These are phyloP conservation scores for Scolanthus callimorphus DNA, from an alignment of 92 coral and sea anemone genomes.

Conservation along the genomic window DNA sequence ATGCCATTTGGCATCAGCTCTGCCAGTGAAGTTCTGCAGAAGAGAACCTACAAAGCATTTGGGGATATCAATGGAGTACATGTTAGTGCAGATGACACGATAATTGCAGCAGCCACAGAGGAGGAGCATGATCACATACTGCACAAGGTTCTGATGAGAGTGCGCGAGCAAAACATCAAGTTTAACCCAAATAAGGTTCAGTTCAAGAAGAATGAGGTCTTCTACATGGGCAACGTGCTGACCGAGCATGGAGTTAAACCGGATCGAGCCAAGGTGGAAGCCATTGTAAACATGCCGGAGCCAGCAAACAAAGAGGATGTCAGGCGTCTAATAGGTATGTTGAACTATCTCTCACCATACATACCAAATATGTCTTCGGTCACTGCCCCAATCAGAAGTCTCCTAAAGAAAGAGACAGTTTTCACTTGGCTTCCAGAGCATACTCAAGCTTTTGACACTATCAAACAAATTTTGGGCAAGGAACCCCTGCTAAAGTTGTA, in stretches of 20 bases:
- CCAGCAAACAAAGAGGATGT: conserved; percentile 48
- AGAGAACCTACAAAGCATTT: conserved; percentile 4
- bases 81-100: conserved; percentile 38
- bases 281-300: conserved; percentile 39
- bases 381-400: conserved; percentile 42
- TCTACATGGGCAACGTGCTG: conserved; percentile 52
- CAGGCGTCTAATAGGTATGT: conserved; percentile 50
- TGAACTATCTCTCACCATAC: conserved; percentile 47
- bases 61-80: conserved; percentile 15
- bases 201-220: conserved; percentile 42
- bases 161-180: conserved; percentile 41
- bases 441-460: conserved; percentile 37
- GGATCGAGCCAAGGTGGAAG: conserved; percentile 53
- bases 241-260: conserved; percentile 54
- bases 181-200: conserved; percentile 47
- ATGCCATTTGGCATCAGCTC: conserved; percentile 27
- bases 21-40: conserved; percentile 11
- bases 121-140: conserved; percentile 17
- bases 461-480: conserved; percentile 28
- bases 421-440: conserved; percentile 55
- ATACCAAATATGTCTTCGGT: conserved; percentile 35
- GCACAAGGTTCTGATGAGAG: conserved; percentile 44
- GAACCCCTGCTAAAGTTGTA: conserved; percentile 56
- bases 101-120: conserved; percentile 3
- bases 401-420: conserved; percentile 26